Base-by-base conservation (phyloP, 2,113 vertebrate species). In the Ictalurus furcatus region DNA sequence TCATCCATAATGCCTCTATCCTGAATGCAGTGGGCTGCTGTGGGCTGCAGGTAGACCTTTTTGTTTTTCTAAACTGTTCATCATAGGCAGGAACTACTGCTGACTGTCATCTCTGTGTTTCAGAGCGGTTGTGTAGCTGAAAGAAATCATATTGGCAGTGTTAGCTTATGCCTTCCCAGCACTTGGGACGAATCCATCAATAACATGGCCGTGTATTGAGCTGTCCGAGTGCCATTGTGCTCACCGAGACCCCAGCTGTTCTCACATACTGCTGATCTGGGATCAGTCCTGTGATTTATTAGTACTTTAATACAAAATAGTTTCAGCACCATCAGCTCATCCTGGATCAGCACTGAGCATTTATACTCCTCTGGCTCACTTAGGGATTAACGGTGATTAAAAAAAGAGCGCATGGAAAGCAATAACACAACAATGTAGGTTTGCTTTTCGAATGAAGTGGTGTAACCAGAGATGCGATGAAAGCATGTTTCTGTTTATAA, bases 1-100 rank as follows among this genome's bases (percentile, higher is more conserved):
- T 99, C 89, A 95, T 99, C 93, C 98, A 99, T 93, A 99, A 99
- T 71, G 98, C 98, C 76, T 99, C 98, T 86, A 97, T 99, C 92
- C 94, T 99, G 96, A 99, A 96, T 73, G 98, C 98, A 0, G 96
- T 99, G 67, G 98, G 98, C 91, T 99, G 98, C 96, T 99, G 98
- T 44, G 98, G 98, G 16, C 96, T 99, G 85, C 98, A 99, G 98
- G 98, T 99, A 95, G 90, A 52, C 1, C 58, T 87, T 54, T 44
- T 78, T 73, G 74, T 25, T 21, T 61, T 83, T 61, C 56, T 5
- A 37, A 59, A 61, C 56, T 83, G 19, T 6, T 83, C 9, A 34
- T 48, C 11, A 74, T 2, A 40, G 9, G 8, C 30, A 25, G 73
- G 14, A 56, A 80, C 14, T 58, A 61, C 19, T 7, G 54, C 79